These are phyloP conservation scores for Morone chrysops DNA, from an alignment of 2,113 vertebrate species.

Conservation along the genomic window DNA sequence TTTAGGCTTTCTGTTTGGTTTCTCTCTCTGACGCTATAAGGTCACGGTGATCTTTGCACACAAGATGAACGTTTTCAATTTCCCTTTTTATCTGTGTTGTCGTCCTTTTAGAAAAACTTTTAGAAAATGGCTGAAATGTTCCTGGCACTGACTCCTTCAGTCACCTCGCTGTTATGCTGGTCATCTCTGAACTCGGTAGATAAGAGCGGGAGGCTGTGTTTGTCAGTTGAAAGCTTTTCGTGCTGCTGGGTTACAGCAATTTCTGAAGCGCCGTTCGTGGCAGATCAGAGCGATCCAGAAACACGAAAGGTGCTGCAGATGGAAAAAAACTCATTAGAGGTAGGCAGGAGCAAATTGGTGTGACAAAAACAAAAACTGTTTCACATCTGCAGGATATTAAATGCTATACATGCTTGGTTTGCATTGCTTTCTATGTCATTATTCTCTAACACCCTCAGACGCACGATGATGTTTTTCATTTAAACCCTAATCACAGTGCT, in stretches of 20 bases:
- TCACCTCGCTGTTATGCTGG: constrained; percentile 45
- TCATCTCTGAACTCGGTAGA: constrained; percentile 61
- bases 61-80: constrained; percentile 67
- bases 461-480: constrained; percentile 64
- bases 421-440: constrained; percentile 45
- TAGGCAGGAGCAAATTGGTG: constrained; percentile 53
- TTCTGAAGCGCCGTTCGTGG: constrained; percentile 38
- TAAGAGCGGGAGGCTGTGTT: constrained; percentile 36
- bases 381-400: constrained; percentile 63
- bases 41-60: constrained; percentile 48
- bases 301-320: constrained; percentile 41
- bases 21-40: constrained; percentile 30
- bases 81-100: constrained; percentile 54
- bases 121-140: constrained; percentile 52
- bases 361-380: constrained; percentile 57
- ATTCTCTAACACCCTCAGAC: constrained; percentile 50
- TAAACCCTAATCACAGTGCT: constrained; percentile 52
- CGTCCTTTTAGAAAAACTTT: constrained; percentile 27
- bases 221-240: constrained; percentile 47
- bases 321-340: constrained; percentile 38
- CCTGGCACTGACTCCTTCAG: constrained; percentile 15
- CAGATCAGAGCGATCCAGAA: constrained; percentile 41
- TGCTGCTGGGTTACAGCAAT: constrained; percentile 40
- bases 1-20: constrained; percentile 34
- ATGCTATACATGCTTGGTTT: constrained; percentile 40